Evolutionary conservation across 2,797 vertebrate genomes (phyloP).

Genomic region (Cyprinella venusta): DNA sequence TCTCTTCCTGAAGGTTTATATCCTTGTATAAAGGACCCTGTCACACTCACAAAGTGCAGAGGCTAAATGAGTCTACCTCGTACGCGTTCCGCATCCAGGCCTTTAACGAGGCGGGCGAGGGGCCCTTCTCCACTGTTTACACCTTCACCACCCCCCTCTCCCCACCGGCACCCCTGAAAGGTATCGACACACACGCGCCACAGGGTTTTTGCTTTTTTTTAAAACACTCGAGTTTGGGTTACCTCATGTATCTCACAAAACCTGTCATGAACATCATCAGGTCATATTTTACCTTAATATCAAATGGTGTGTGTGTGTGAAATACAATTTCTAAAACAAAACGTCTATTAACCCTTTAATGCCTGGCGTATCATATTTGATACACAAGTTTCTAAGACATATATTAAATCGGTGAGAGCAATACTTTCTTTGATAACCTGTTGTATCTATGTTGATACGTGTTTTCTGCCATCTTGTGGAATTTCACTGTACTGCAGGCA

Average conservation of each 20-base stretch:
- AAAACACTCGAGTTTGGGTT: too few species aligned
- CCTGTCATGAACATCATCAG: neutral
- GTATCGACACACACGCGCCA: constrained; percentile 69
- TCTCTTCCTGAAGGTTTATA: constrained; percentile 82
- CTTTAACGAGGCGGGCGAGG: constrained; percentile 97
- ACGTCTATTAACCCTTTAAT: too few species aligned
- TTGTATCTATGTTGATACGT: too few species aligned
- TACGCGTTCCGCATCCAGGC: constrained; percentile 98
- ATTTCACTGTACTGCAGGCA: too few species aligned
- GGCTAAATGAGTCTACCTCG: constrained; percentile 95
- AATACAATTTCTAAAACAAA: too few species aligned
- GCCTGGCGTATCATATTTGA: too few species aligned
- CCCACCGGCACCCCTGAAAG: constrained; percentile 92
- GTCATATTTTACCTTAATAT: neutral
- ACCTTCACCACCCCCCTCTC: constrained; percentile 94
- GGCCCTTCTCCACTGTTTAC: constrained; percentile 93
- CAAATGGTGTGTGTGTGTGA: too few species aligned
- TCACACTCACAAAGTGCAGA: constrained; percentile 99
- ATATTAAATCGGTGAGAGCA: too few species aligned
- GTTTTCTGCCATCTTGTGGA: too few species aligned
- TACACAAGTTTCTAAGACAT: too few species aligned
- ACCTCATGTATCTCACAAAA: neutral
- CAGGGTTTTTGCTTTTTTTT: too few species aligned
- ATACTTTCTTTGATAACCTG: too few species aligned
- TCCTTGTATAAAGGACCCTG: constrained; percentile 95